Percentiles rank a stretch among this genome's conserved stretches.
phyloP scores from a whole-genome alignment of 2,797 vertebrate genomes.

The Pelochelys cantorii region DNA sequence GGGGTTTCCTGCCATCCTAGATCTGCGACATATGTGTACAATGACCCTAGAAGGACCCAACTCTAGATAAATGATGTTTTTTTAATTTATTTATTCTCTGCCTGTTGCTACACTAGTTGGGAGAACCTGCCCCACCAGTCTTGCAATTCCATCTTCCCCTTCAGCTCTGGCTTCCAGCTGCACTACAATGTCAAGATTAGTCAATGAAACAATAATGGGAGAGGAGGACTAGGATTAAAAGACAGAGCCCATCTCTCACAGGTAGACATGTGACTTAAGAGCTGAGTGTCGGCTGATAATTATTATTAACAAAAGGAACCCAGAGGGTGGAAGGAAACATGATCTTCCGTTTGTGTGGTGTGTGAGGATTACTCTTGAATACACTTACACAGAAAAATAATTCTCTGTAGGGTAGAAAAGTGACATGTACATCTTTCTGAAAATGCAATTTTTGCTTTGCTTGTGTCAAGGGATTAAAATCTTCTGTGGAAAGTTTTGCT shows the following conservation, averaged over 20 bases:
- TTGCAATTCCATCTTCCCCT: slow-evolving; percentile 54
- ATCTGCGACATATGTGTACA: slow-evolving; percentile 36
- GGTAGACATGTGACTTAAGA: slow-evolving; percentile 56
- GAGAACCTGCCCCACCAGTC: slow-evolving; percentile 74
- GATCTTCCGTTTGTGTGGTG: slow-evolving; percentile 62
- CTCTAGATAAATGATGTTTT: slow-evolving; percentile 60
- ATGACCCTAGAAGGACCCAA: slow-evolving; percentile 59
- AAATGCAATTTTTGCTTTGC: slow-evolving; percentile 32
- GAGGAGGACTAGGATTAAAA: slow-evolving; percentile 64
- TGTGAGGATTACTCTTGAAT: slow-evolving; percentile 46
- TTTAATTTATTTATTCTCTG: slow-evolving; percentile 71
- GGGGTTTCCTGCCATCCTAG: not conserved
- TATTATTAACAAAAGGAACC: slow-evolving; percentile 63
- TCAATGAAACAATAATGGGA: slow-evolving; percentile 75
- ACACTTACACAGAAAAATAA: slow-evolving; percentile 43
- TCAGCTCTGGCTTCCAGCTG: slow-evolving; percentile 54
- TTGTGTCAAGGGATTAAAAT: slow-evolving; percentile 37
- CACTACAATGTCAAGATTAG: slow-evolving; percentile 74
- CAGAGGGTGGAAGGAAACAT: slow-evolving; percentile 69
- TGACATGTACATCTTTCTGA: not conserved
- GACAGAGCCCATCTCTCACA: slow-evolving; percentile 61
- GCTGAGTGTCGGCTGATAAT: slow-evolving; percentile 67
- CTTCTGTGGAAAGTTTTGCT: not conserved
- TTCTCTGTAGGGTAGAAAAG: not conserved
- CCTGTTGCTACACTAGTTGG: slow-evolving; percentile 48